Conservation (phyloP, 2,113 vertebrate species). For the Brachirus orientalis region DNA sequence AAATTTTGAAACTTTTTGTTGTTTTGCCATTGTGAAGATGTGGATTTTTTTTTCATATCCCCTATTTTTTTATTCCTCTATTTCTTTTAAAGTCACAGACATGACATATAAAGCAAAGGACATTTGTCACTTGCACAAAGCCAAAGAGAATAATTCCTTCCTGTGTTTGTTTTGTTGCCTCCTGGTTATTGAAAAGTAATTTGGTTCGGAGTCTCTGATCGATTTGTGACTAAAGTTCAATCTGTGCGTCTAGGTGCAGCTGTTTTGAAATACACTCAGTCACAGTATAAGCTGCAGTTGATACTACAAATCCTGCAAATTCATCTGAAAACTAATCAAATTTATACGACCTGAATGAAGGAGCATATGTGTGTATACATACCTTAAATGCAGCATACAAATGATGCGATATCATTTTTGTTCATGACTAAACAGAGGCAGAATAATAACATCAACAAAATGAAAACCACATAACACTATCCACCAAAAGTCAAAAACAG, state of each 20-base stretch:
- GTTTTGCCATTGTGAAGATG: no score
- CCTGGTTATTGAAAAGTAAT: constrained; percentile 55
- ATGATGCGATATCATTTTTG: no score
- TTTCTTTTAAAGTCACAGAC: constrained; percentile 1
- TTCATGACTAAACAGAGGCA: no score
- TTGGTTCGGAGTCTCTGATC: constrained; percentile 44
- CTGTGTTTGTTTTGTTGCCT: constrained; percentile 29
- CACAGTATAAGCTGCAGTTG: not conserved
- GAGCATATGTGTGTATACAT: no score
- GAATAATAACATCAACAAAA: no score
- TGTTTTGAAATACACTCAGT: constrained; percentile 25
- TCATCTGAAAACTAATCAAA: no score
- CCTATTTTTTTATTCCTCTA: not conserved
- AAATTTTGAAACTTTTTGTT: no score
- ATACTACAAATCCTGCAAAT: constrained; percentile 5
- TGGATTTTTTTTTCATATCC: not conserved
- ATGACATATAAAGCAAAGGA: constrained; percentile 20
- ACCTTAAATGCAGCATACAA: no score
- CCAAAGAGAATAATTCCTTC: constrained; percentile 20
- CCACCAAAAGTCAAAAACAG: no score
- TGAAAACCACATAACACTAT: no score
- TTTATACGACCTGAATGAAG: no score
- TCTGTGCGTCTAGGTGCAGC: not conserved
- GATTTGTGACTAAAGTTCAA: constrained; percentile 14
- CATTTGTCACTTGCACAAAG: constrained; percentile 31